Base-by-base conservation (phyloP, 2,888 invertebrate genomes). In the Ectemnius cavifrons region DNA sequence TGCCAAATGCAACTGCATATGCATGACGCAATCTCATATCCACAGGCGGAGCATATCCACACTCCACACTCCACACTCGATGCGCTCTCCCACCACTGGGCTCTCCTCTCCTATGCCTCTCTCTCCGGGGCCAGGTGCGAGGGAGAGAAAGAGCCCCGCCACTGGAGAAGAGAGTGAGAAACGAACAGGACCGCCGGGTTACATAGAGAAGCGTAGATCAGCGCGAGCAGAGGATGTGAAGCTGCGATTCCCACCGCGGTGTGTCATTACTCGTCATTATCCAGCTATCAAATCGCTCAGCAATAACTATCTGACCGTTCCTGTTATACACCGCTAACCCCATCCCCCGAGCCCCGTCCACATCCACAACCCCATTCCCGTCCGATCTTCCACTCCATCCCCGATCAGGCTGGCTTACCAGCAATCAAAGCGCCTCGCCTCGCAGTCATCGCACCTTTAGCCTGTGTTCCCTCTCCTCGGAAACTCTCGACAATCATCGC, bases 201-300 rank as follows among this genome's bases (percentile, higher is more conserved):
- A 47, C 67, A 67, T 47, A 60, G 71, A 45, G 70, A 47, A 59
- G 52, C 52, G 56, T 56, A n/a, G 52, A 59, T 45, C 23, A 28
- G 49, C 60, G 56, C 56, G 75, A 37, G 28, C 52, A 46, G 69
- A 63, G 67, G 49, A 58, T 59, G 67, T 71, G 71, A 49, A 63
- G 82, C 71, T 79, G 77, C 77, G 86, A 82, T 84, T 85, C 83
- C 84, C 82, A 85, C 83, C 83, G 84, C 86, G 84, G 83, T 84
- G 87, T 86, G 87, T 89, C 89, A 89, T 89, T 89, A 88, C 88
- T 89, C 89, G 89, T 89, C 89, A 89, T 89, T 89, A 89, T 88
- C 89, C 89, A 88, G 86, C 87, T 88, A 89, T 89, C 89, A 87
- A 89, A 89, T 89, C 87, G 89, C 84, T 88, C 87, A 86, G 85